These are phyloP conservation scores for Phalloptychus januarius DNA, from an alignment of 2,797 vertebrate genomes.

Conservation along the genomic window DNA sequence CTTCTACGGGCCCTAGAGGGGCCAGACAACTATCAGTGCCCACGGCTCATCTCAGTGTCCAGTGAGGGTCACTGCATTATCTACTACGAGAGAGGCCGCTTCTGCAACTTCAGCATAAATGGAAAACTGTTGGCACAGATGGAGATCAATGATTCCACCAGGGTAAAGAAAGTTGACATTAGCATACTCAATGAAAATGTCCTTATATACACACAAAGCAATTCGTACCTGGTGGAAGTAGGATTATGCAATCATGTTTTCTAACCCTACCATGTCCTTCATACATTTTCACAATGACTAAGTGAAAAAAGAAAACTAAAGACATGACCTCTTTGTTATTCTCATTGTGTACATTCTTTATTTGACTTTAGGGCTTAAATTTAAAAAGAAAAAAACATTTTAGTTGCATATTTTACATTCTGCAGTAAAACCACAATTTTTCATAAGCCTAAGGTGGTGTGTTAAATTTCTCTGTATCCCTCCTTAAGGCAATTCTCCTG, in stretches of 20 bases:
- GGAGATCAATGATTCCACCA: constrained; percentile 95
- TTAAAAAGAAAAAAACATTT: neutral
- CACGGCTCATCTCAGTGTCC: constrained; percentile 93
- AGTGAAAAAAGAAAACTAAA: neutral
- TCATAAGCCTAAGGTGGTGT: neutral
- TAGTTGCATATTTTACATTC: neutral
- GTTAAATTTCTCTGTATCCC: neutral
- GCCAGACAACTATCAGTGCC: constrained; percentile 89
- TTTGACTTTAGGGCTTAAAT: neutral
- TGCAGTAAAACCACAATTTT: neutral
- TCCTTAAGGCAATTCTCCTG: constrained; percentile 88
- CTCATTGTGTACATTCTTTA: neutral
- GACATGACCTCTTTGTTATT: neutral
- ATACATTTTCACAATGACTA: neutral
- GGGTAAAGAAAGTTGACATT: constrained; percentile 77
- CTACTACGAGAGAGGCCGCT: constrained; percentile 94
- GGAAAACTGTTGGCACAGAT: constrained; percentile 97
- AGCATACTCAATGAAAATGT: neutral
- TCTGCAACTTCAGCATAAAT: constrained; percentile 99
- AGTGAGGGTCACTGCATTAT: constrained; percentile 98
- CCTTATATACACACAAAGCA: neutral
- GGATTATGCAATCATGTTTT: neutral
- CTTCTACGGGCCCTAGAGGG: constrained; percentile 94
- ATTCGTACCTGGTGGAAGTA: neutral
- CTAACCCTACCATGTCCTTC: neutral